Evolutionary conservation across 2,113 vertebrate genomes (phyloP).

Genomic region (Crotalus tigris): DNA sequence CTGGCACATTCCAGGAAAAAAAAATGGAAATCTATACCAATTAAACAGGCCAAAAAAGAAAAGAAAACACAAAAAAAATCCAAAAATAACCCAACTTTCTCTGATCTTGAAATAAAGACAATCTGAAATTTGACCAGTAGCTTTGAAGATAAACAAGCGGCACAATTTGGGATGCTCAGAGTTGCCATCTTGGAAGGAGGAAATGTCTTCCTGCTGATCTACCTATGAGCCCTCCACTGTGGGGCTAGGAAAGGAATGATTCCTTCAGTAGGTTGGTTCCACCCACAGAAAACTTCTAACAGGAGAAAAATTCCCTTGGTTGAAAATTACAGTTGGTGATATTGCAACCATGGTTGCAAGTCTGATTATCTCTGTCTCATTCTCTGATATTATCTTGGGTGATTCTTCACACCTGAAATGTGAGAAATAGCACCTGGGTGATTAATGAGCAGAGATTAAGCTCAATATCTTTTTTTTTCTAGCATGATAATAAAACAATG

Average conservation of each 20-base stretch:
- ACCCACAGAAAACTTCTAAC: neutral
- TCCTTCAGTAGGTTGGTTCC: neutral
- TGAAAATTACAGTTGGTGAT: neutral
- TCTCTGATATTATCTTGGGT: constrained; percentile 36
- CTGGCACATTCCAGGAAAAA: neutral
- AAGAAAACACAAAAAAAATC: neutral
- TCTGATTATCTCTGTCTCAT: constrained; percentile 5
- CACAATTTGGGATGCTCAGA: neutral
- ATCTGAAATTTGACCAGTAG: neutral
- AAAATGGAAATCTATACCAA: constrained; percentile 1
- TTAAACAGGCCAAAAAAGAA: neutral
- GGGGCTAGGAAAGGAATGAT: neutral
- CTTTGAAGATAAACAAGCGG: neutral
- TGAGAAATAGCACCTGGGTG: constrained; percentile 1
- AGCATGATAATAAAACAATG: constrained; percentile 43
- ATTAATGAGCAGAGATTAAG: constrained; percentile 13
- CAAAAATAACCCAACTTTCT: neutral
- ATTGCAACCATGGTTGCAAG: neutral
- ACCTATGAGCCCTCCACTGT: neutral
- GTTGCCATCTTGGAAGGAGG: neutral
- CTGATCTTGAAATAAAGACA: constrained; percentile 5
- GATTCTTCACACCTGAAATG: constrained; percentile 33
- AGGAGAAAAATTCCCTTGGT: neutral
- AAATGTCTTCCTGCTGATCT: neutral
- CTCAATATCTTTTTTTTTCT: constrained; percentile 12